Conservation (phyloP, 2,888 invertebrate species). For the Dascillus cervinus region DNA sequence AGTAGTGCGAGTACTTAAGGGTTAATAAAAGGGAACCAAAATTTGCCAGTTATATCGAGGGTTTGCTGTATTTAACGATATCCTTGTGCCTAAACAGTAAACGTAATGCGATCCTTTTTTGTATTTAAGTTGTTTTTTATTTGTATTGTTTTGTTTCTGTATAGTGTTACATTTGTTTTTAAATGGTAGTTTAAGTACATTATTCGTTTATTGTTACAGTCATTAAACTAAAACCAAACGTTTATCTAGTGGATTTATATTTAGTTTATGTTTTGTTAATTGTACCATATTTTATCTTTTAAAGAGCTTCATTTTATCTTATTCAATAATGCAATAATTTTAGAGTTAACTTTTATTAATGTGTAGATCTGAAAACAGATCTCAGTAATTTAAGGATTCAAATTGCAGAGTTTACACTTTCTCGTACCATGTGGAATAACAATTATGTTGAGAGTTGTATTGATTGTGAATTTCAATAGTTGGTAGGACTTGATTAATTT, state of each 20-base stretch:
- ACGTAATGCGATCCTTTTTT: no score
- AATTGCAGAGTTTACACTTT: no score
- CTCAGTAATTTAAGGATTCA: constrained; percentile 6
- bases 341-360: constrained; percentile 10
- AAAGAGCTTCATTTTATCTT: constrained; percentile 11
- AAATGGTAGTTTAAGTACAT: constrained; percentile 24
- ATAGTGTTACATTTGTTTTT: constrained; percentile 20
- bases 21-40: no score
- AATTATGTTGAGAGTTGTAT: no score
- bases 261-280: constrained; percentile 8
- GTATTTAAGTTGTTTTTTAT: no score
- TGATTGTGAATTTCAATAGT: no score
- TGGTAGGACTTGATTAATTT: no score
- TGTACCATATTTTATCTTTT: constrained; percentile 11
- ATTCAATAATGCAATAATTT: constrained; percentile 14
- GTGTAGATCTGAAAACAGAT: constrained; percentile 15
- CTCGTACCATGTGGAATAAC: no score
- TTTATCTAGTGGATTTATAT: constrained; percentile 17
- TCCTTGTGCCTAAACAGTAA: no score
- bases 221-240: constrained; percentile 21
- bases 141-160: constrained; percentile 13
- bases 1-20: no score
- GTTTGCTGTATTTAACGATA: no score
- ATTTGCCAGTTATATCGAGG: no score
- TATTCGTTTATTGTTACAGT: constrained; percentile 25